phyloP scores from a whole-genome alignment of 2,113 vertebrate genomes.

The Microcebus ravelobensis region DNA sequence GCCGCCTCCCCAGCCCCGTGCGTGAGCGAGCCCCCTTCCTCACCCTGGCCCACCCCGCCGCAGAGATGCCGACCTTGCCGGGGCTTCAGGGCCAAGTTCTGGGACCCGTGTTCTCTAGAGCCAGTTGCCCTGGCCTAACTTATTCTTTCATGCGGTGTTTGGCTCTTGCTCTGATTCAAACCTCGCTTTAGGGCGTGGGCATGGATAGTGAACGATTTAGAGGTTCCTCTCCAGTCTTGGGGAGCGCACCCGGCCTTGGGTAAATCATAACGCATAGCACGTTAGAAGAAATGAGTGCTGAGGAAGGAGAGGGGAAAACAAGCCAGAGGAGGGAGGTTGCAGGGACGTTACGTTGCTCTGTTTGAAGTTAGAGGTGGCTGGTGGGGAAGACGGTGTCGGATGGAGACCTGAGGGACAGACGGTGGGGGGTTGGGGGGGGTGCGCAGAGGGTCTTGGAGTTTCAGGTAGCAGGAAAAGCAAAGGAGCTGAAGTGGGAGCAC shows the following conservation, averaged over 20 bases:
- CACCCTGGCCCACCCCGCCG: fast-evolving
- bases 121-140: fast-evolving
- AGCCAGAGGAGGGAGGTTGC: fast-evolving
- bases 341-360: fast-evolving
- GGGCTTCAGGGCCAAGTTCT: background rate
- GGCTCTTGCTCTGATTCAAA: background rate
- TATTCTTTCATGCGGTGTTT: fast-evolving
- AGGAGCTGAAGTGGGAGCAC: background rate
- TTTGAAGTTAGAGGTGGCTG: fast-evolving
- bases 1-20: fast-evolving
- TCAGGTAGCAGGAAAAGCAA: background rate
- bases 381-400: fast-evolving
- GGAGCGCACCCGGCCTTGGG: fast-evolving
- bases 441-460: fast-evolving
- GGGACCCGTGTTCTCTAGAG: background rate
- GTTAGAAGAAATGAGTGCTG: fast-evolving
- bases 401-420: background rate
- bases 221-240: fast-evolving
- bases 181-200: fast-evolving
- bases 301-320: fast-evolving
- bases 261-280: fast-evolving
- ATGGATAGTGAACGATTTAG: fast-evolving
- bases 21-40: too few species aligned
- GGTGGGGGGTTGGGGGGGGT: too few species aligned
- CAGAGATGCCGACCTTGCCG: fast-evolving